phyloP scores from a whole-genome alignment of 2,113 vertebrate genomes.

The Motacilla alba region DNA sequence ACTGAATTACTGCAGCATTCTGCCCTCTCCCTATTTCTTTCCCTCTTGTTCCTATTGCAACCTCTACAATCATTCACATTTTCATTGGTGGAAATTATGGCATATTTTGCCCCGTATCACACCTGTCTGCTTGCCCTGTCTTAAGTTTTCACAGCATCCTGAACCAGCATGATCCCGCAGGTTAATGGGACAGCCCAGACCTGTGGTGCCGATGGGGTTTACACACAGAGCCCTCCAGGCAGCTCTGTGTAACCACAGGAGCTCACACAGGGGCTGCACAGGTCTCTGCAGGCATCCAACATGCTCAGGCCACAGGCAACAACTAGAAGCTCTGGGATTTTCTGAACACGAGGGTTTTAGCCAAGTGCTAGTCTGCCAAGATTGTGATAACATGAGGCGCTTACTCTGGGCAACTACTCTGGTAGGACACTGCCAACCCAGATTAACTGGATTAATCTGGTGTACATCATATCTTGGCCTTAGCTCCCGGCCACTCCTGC shows the following conservation, averaged over 20 bases:
- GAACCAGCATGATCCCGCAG: background rate
- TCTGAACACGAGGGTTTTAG: background rate
- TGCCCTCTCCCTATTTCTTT: background rate
- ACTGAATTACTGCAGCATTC: background rate
- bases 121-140: background rate
- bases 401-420: background rate
- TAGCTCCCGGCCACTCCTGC: background rate
- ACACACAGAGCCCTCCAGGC: accelerated
- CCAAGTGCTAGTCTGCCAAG: background rate
- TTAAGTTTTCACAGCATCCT: background rate
- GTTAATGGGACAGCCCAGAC: accelerated
- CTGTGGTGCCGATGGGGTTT: accelerated
- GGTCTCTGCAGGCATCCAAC: background rate
- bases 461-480: background rate
- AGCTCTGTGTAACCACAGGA: background rate
- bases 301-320: background rate
- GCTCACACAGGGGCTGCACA: background rate
- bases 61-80: background rate
- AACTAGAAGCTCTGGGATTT: background rate
- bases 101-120: background rate
- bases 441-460: background rate
- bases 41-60: background rate
- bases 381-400: background rate
- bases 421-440: background rate
- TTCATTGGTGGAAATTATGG: background rate